Base-by-base conservation (phyloP, 2,888 invertebrate genomes). In the Habroteleia sp. region DNA sequence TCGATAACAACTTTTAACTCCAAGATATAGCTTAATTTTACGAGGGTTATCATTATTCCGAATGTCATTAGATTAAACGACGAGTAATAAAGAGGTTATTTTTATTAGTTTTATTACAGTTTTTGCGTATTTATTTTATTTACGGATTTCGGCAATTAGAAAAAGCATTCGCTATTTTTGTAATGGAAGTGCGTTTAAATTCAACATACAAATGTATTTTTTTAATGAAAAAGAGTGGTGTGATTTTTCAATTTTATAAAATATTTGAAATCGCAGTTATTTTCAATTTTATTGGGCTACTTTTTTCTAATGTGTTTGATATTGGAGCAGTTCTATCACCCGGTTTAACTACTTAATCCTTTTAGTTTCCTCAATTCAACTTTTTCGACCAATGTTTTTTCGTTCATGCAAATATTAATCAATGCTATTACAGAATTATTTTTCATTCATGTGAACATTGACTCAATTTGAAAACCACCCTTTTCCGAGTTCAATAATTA, bases 261-360 rank as follows among this genome's bases (percentile, higher is more conserved):
- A n/a, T n/a, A n/a, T n/a, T n/a, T n/a, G n/a, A n/a, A n/a, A n/a
- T n/a, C n/a, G n/a, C n/a, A n/a, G n/a, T n/a, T n/a, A n/a, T n/a
- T n/a, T n/a, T n/a, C n/a, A n/a, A n/a, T n/a, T n/a, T n/a, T n/a
- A n/a, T n/a, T n/a, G n/a, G n/a, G n/a, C n/a, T 33, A 4, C 11
- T 29, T 16, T 35, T 33, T 23, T 50, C 20, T 35, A 35, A 20
- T 23, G 13, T 10, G 3, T 8, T 33, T 29, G 8, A 31, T 33
- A 29, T 2, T 3, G 4, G 8, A 2, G n/a, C 37, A 10, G 20
- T 29, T 58, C 44, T 58, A 58, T 58, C 42, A 11, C 50, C 6
- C 46, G 27, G 46, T 46, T 60, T 60, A 60, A 46, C 44, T 35
- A 11, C 46, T 44, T 60, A 60, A 46, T 60, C 46, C 46, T 27